Percentiles rank a stretch among this genome's conserved stretches.
phyloP scores from a whole-genome alignment of 2,888 invertebrate genomes.

The Megastigmus dorsalis region DNA sequence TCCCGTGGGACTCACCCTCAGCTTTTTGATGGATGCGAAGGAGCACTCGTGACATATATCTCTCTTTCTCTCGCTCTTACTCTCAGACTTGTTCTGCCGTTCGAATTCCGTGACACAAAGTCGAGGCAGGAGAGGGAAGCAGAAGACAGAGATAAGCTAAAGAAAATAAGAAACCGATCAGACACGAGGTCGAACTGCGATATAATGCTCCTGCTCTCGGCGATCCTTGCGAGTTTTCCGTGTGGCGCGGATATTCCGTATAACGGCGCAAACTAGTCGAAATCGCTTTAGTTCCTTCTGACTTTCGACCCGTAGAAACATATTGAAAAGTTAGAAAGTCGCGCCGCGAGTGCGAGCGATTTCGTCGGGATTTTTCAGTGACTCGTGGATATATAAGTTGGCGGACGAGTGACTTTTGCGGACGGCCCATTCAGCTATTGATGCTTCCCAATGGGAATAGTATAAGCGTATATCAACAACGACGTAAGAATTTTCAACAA shows the following conservation, averaged over 20 bases:
- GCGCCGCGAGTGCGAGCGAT: neutral
- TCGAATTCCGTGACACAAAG: neutral
- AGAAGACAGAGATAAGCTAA: neutral
- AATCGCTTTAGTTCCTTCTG: constrained; percentile 33
- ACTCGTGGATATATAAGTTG: neutral
- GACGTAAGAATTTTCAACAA: too few species aligned
- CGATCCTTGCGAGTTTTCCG: constrained; percentile 8
- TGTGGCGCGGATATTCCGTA: neutral
- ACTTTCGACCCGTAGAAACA: neutral
- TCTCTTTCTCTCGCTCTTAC: neutral
- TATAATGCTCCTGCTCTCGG: neutral
- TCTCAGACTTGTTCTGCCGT: neutral
- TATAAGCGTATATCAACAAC: too few species aligned
- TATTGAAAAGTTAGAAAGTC: constrained; percentile 30
- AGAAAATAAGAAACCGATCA: constrained; percentile 42
- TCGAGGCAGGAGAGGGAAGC: neutral
- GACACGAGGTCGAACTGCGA: constrained; percentile 18
- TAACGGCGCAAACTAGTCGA: constrained; percentile 20
- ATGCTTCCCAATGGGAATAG: too few species aligned
- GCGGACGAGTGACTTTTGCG: neutral
- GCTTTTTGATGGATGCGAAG: constrained; percentile 44
- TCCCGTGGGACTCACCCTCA: constrained; percentile 10
- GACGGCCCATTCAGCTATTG: neutral
- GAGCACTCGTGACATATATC: neutral
- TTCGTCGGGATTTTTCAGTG: neutral